These are phyloP conservation scores for Hydropsyche betteni DNA, from an alignment of 2,888 invertebrate genomes.

Conservation along the genomic window DNA sequence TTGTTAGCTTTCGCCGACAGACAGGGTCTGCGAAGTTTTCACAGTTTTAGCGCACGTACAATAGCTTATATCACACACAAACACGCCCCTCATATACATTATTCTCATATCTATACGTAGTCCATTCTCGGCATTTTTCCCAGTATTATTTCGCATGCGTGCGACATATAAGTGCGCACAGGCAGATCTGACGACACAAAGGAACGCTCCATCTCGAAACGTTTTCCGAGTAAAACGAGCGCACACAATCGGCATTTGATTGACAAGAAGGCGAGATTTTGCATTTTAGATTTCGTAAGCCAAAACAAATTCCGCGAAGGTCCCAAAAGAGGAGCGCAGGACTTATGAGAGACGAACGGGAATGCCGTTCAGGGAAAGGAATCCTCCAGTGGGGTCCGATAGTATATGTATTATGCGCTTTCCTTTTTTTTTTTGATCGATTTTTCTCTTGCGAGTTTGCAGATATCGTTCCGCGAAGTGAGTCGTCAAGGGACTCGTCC, in stretches of 20 bases:
- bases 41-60: constrained; percentile 29
- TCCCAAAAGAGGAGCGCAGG: not conserved
- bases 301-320: constrained; percentile 31
- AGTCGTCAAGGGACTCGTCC: too few species aligned
- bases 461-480: too few species aligned
- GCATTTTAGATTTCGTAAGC: constrained; percentile 36
- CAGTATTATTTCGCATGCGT: too few species aligned
- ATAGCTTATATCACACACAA: constrained; percentile 31
- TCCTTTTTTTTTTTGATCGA: constrained; percentile 11
- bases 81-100: not conserved
- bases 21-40: constrained; percentile 35
- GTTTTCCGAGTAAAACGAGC: constrained; percentile 25
- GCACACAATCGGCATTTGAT: constrained; percentile 36
- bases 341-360: constrained; percentile 20
- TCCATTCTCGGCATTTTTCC: too few species aligned
- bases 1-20: constrained; percentile 26
- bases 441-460: not conserved
- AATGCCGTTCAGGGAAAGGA: not conserved
- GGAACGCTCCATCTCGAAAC: constrained; percentile 30
- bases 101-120: too few species aligned
- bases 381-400: not conserved
- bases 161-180: too few species aligned
- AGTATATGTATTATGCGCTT: not conserved
- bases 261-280: constrained; percentile 37
- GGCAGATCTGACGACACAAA: constrained; percentile 21